Evolutionary conservation across 35 echinoderm and acorn worm species (phyloP), one percentile per base, ranked within the genome.

Genomic region (Apostichopus japonicus): DNA sequence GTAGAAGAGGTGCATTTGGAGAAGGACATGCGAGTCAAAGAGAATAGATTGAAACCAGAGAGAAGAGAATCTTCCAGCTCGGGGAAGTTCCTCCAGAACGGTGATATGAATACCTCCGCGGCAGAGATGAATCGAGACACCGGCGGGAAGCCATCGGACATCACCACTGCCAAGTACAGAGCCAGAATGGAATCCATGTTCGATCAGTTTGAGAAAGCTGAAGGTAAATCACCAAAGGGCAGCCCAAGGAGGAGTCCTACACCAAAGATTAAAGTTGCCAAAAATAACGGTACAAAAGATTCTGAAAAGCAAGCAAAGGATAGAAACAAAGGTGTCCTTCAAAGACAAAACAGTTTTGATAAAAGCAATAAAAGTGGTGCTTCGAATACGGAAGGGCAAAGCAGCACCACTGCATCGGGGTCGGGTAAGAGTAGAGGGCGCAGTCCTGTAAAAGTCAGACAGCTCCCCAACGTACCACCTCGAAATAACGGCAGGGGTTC

Each of bases 101-200:
- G 86, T 53, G 86, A 89, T 15, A 73, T 65, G 15, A 24, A 7
- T 13, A 54, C 22, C 22, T 33, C 24, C 22, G 11, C 8, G n/a
- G 17, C 24, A 67, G 71, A n/a, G 4, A 19, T 0, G 1, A 75
- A 75, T 75, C 71, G 22, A 8, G 71, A n/a, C 21, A 23, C 13
- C 2, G 54, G 22, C 19, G 1, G 10, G 11, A 82, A 56, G 79
- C 62, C 59, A 73, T 8, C 63, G 8, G 86, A 89, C 3, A 89
- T 89, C 61, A 72, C 56, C 23, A 62, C 80, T 16, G 83, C 95
- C 21, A 94, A 94, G 63, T 93, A 96, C 78, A 92, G 88, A 84
- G 93, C 93, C 56, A 93, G 94, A 78, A 96, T 96, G 95, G 95
- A 96, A 84, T 79, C 90, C 55, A 96, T 96, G 62, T 92, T 96